Conservation (phyloP, 2,888 invertebrate species). For the Lithophane ornitopus region DNA sequence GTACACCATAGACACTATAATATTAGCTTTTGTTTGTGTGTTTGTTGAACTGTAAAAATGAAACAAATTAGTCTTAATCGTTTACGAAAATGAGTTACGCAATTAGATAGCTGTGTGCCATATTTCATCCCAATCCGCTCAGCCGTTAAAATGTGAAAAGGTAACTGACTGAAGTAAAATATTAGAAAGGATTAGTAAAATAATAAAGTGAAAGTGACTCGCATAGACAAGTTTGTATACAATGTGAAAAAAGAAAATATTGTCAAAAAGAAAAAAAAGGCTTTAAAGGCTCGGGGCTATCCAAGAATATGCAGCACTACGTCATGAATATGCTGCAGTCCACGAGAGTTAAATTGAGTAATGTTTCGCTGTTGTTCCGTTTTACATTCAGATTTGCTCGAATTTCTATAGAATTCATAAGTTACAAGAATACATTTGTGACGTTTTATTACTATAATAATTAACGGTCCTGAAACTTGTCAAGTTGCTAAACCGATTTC, state of each 20-base stretch:
- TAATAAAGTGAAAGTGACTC: too few species aligned
- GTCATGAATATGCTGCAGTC: neutral
- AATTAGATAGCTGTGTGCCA: too few species aligned
- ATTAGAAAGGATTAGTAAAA: too few species aligned
- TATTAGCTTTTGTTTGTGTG: neutral
- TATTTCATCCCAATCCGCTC: neutral
- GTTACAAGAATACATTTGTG: neutral
- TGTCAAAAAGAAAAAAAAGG: conserved; percentile 23
- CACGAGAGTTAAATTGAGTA: conserved; percentile 33
- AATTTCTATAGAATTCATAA: conserved; percentile 1
- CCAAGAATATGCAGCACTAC: conserved; percentile 21
- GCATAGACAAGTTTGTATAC: neutral
- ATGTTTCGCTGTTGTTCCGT: neutral
- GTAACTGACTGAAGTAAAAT: neutral
- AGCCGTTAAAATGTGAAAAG: too few species aligned
- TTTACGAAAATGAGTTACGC: too few species aligned
- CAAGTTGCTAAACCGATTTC: neutral
- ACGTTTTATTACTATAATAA: neutral
- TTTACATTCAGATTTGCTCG: neutral
- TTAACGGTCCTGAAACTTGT: neutral
- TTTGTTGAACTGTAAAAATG: too few species aligned
- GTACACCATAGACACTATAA: neutral
- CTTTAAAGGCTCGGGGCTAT: conserved; percentile 7
- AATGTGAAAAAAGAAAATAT: conserved; percentile 9
- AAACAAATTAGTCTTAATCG: too few species aligned